Evolutionary conservation across 2,113 vertebrate species (phyloP), one percentile per base, ranked within the genome.

Genomic region (Thryonomys swinderianus): DNA sequence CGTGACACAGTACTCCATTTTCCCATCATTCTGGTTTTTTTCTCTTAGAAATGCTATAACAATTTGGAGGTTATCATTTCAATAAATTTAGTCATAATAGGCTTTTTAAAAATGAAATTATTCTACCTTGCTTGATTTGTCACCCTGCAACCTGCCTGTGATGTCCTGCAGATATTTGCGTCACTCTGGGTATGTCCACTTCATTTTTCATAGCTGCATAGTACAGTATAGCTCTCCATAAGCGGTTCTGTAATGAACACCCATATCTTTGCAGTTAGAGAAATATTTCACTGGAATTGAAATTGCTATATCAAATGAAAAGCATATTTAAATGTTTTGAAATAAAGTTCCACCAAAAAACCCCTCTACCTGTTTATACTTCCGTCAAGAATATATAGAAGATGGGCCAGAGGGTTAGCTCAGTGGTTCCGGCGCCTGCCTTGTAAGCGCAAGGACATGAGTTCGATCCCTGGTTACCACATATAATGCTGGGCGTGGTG

Each of bases 271-370:
- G 53, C 78, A 86, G 8, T 81, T 76, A n/a, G 9, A 32, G 34
- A 48, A 93, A 30, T 69, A 84, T 93, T 92, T 90, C 42, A 79
- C 40, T 89, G 74, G 85, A 96, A 85, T 27, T 53, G 34, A 94
- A 96, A 92, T 64, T 87, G 61, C n/a, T 84, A 8, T 74, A 48
- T 74, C 40, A 92, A 69, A 57, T 14, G n/a, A 59, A 10, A 69
- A 64, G 6, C 14, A 67, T 92, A 53, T 74, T 88, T 62, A 62
- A 61, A 12, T n/a, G 25, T 61, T 82, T 91, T 84, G 5, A 92
- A 83, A 85, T 90, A 85, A 51, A 90, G 27, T 0, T 55, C 20
- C 40, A 64, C 13, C 4, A 5, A 48, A 85, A 71, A 61, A 34
- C 45, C 37, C 30, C 42, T 81, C 13, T 37, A 17, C 71, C 40